Evolutionary conservation across 2,113 vertebrate genomes (phyloP), one percentile per base, ranked within the genome.

Genomic region (Pleuronectes platessa): DNA sequence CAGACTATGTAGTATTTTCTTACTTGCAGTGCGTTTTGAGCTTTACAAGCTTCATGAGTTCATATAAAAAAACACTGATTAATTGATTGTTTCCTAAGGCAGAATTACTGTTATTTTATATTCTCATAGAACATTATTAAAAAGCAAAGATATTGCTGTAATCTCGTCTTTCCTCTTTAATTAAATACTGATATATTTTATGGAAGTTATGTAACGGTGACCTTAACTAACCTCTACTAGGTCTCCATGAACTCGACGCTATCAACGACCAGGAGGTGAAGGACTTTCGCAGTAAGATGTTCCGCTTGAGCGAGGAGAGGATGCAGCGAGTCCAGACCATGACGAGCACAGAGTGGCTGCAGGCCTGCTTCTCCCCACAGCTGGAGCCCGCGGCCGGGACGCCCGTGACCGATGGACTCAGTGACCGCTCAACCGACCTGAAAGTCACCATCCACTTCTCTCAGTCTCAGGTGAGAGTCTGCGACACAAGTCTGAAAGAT

Each of bases 211-310:
- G 4, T 63, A 7, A 24, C 20, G 2, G 7, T 13, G 3, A 23
- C 12, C 24, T 56, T 13, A 12, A 6, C 27, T 15, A 0, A 4
- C 35, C 40, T 4, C 37, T 54, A 0, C 21, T 68, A 99, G 98
- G 97, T 91, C 96, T 99, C 15, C 97, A 98, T 70, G 98, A 99
- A 78, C 96, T 99, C 0, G 97, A 99, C 72, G 95, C 94, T 64
- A 95, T 99, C 27, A 94, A 96, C 69, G 96, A 98, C 91, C 96
- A 97, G 81, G 97, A 99, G 86, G 96, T 99, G 84, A 98, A 97
- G 56, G 98, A 99, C 89, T 99, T 99, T 87, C 95, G 98, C 76
- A 77, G 92, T 74, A 99, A 99, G 92, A 98, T 97, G 97, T 92
- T 96, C 26, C 95, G 93, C 35, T 92, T 97, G 78, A 98, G 96